Evolutionary conservation across 2,113 vertebrate species (phyloP).

Genomic region (Chrysemys picta): DNA sequence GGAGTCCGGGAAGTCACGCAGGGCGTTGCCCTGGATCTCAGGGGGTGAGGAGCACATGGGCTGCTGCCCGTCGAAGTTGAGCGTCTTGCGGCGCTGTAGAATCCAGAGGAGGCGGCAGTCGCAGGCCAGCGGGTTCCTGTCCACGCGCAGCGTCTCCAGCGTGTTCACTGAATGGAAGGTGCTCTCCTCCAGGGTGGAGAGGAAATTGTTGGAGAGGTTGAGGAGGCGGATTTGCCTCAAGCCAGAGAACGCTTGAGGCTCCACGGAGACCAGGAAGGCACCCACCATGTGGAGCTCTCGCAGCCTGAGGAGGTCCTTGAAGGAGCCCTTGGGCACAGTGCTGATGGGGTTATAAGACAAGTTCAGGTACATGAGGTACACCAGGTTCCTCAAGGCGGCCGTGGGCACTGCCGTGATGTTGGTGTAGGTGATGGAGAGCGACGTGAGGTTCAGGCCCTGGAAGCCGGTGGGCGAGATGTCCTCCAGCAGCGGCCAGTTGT

Average conservation of each 20-base stretch:
- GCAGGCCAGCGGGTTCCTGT: slow-evolving; percentile 93
- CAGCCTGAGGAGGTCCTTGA: slow-evolving; percentile 91
- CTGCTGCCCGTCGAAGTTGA: slow-evolving; percentile 90
- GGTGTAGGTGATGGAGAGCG: slow-evolving; percentile 94
- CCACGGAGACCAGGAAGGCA: slow-evolving; percentile 85
- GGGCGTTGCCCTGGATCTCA: slow-evolving; percentile 89
- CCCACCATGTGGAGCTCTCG: slow-evolving; percentile 95
- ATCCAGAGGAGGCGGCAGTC: slow-evolving; percentile 98
- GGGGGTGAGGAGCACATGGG: slow-evolving; percentile 89
- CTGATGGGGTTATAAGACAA: slow-evolving; percentile 96
- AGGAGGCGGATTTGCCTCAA: slow-evolving; percentile 92
- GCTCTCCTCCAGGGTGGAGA: slow-evolving; percentile 92
- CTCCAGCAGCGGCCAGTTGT: slow-evolving; percentile 94
- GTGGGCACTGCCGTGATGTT: slow-evolving; percentile 94
- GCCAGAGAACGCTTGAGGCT: slow-evolving; percentile 90
- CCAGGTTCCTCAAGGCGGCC: slow-evolving; percentile 89
- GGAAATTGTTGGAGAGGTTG: slow-evolving; percentile 91
- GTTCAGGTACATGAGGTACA: slow-evolving; percentile 91
- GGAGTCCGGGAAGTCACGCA: slow-evolving; percentile 90
- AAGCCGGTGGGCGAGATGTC: slow-evolving; percentile 90
- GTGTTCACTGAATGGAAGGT: slow-evolving; percentile 95
- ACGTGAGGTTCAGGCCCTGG: slow-evolving; percentile 94
- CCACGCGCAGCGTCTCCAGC: slow-evolving; percentile 91
- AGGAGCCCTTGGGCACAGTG: slow-evolving; percentile 90
- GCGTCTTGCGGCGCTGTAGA: slow-evolving; percentile 93